Conservation (phyloP, 2,113 vertebrate genomes). For the sheep (Ovis aries) region ARS-UI_Ramb_v3.0 NC_056056.1:69299001-69299500, state of each 20-base stretch:
- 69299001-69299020: neutral
- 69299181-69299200: neutral
- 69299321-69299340: neutral
- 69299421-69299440: neutral
- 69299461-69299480: neutral
- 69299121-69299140: neutral
- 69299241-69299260: neutral
- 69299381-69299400: neutral
- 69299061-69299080: neutral
- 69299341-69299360: neutral
- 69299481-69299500: neutral
- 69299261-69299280: neutral
- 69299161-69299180: neutral
- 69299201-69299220: neutral
- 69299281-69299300: neutral
- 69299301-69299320: neutral
- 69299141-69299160: neutral
- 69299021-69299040: neutral
- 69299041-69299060: neutral
- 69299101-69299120: neutral
- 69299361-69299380: neutral
- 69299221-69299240: neutral
- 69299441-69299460: neutral
- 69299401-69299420: neutral
- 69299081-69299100: conserved; percentile 7